phyloP scores from a whole-genome alignment of 1,140 invertebrate genomes.

The Drosophila aff. region DNA sequence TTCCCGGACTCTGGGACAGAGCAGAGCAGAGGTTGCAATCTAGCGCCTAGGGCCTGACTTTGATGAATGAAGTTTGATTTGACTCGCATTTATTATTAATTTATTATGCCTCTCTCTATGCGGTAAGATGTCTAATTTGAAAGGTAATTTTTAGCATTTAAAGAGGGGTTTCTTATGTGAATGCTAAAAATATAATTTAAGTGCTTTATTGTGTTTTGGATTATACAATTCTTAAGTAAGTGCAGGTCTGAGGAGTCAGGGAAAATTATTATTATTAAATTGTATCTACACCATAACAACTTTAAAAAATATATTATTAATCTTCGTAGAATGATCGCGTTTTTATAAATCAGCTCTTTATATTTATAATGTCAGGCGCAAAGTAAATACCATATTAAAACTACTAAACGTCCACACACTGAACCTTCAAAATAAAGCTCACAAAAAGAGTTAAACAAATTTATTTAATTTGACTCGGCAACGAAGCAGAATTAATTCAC shows the following conservation, averaged over 20 bases:
- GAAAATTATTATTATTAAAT: background rate
- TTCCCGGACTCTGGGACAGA: background rate
- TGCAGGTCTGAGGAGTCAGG: background rate
- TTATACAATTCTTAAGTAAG: background rate
- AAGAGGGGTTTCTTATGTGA: background rate
- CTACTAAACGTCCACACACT: background rate
- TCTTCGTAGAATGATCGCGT: background rate
- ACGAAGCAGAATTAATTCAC: constrained; percentile 26
- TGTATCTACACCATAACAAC: background rate
- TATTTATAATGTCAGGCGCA: background rate
- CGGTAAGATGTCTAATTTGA: constrained; percentile 13
- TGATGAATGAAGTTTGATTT: constrained; percentile 75
- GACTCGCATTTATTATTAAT: constrained; percentile 59
- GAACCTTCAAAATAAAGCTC: background rate
- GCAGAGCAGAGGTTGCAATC: constrained; percentile 25
- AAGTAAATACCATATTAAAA: background rate
- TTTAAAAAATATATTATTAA: background rate
- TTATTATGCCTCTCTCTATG: constrained; percentile 46
- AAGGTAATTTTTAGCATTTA: background rate
- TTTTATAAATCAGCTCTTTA: background rate
- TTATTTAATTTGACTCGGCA: constrained; percentile 29
- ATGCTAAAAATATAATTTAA: background rate
- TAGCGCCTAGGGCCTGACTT: constrained; percentile 55
- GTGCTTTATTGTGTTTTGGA: background rate
- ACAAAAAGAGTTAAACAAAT: constrained; percentile 19